Evolutionary conservation across 2,888 invertebrate genomes (phyloP), one percentile per base, ranked within the genome.

Genomic region (Pseudolycoriella hygida): DNA sequence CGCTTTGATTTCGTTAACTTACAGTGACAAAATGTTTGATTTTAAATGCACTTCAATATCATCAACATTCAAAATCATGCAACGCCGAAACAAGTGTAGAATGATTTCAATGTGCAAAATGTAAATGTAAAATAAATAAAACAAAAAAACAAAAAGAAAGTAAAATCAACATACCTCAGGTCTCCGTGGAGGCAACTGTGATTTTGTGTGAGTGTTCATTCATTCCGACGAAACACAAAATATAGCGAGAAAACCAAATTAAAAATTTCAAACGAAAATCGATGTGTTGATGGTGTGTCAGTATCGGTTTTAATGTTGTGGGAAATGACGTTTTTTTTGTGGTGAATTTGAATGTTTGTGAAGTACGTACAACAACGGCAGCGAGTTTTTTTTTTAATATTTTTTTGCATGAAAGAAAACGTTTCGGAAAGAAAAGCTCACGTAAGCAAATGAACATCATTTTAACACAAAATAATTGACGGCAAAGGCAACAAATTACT

Each of bases 101-200:
- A 25, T 25, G 25, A 25, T 25, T 25, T 25, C 8, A 25, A 25
- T 25, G 25, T 25, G 25, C 25, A 25, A 25, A 40, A 18, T 2
- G 8, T 8, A 18, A 40, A 18, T 8, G 3, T 40, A 10, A 40
- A 34, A 34, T 8, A 47, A 51, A 46, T 51, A 46, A 51, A 50
- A 49, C 47, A 39, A 43, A 49, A 48, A 46, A 48, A 46, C 47
- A 46, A 47, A 46, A 48, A 39, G 20, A 11, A 46, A 50, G 11
- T 46, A 37, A 42, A 47, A 39, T 39, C 32, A 38, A 77, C 83
- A 72, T 80, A 87, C 87, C 85, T 88, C 88, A 61, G 87, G 86
- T 73, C 82, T 83, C 72, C 85, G 76, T 67, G 84, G 82, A 66
- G 85, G 84, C 73, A 80, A 76, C 84, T 85, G 75, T 42, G 25